Percentiles rank a stretch among this genome's conserved stretches.
Evolutionary conservation across 2,888 invertebrate genomes (phyloP).

Genomic region (Hermodice carunculata): DNA sequence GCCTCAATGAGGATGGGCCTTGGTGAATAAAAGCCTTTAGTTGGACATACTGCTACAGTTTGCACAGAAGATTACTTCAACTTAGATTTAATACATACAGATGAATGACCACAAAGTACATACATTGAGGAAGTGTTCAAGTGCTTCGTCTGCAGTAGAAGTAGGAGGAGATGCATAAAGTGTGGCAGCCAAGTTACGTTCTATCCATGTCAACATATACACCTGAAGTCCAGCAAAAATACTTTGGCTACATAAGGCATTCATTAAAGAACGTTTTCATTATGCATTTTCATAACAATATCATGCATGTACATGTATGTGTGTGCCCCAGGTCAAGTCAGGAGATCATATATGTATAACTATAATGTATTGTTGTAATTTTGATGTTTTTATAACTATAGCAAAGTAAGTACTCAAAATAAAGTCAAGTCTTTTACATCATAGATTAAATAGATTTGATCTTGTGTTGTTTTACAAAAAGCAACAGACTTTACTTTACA

Average conservation of each 20-base stretch:
- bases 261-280: background rate
- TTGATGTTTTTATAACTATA: no score
- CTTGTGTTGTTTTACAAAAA: no score
- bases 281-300: background rate
- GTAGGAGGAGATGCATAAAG: conserved; percentile 77
- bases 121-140: conserved; percentile 69
- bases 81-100: background rate
- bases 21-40: background rate
- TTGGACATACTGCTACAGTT: background rate
- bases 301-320: background rate
- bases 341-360: no score
- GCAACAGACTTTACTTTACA: no score
- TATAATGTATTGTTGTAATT: no score
- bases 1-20: no score
- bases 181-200: conserved; percentile 77
- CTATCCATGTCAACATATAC: conserved; percentile 76
- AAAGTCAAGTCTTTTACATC: no score
- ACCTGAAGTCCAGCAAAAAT: conserved; percentile 66
- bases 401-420: no score
- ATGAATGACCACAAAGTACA: background rate
- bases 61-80: background rate
- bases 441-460: no score
- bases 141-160: conserved; percentile 76
- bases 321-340: background rate
- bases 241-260: no score